Conservation (phyloP, 2,888 invertebrate genomes). For the Mimachlamys varia region DNA sequence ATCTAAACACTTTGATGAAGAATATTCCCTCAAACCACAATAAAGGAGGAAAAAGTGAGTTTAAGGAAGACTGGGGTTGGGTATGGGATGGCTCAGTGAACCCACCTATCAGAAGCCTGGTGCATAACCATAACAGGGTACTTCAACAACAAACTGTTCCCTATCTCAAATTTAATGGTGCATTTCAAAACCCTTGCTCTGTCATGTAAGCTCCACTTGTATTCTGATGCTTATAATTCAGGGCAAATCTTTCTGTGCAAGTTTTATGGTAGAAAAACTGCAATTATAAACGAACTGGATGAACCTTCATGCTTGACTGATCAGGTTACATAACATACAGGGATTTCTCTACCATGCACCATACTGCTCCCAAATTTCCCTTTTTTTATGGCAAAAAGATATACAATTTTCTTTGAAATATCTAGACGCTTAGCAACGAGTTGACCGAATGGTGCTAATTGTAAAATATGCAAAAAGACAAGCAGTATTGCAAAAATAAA, state of each 20-base stretch:
- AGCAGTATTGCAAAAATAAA: neutral
- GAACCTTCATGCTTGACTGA: neutral
- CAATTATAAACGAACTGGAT: conserved; percentile 7
- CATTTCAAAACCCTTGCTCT: neutral
- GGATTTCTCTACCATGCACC: neutral
- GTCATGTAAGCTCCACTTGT: conserved; percentile 12
- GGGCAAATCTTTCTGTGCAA: conserved; percentile 8
- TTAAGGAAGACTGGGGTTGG: neutral
- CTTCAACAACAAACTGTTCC: conserved; percentile 23
- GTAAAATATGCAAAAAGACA: neutral
- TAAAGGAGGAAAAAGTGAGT: neutral
- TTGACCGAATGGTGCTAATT: neutral
- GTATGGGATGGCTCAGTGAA: neutral
- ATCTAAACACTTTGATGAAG: neutral
- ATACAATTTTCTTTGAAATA: neutral
- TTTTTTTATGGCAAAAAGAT: conserved; percentile 1
- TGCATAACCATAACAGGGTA: conserved; percentile 1
- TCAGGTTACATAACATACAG: neutral
- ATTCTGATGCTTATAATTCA: conserved; percentile 12
- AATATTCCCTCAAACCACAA: neutral
- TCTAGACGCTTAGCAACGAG: neutral
- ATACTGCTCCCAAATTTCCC: neutral
- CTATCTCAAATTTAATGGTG: conserved; percentile 27
- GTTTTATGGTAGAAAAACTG: conserved; percentile 16
- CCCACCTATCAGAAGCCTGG: neutral